Evolutionary conservation across 2,113 vertebrate genomes (phyloP), one percentile per base, ranked within the genome.

Genomic region (Hipposideros armiger): DNA sequence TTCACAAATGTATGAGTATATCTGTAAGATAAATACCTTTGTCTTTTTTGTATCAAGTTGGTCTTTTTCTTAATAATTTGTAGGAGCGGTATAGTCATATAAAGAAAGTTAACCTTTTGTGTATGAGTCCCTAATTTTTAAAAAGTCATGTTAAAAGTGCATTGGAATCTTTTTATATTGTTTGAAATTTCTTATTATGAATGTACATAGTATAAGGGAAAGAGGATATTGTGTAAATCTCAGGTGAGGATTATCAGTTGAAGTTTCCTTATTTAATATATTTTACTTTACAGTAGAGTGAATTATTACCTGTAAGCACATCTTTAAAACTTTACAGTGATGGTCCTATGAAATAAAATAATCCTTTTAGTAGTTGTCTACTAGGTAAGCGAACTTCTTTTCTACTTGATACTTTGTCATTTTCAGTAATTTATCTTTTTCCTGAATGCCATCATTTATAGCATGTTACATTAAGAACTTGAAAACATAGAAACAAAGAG

Each of bases 141-240:
- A 87, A 93, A 91, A 22, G 54, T 93, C n/a, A 64, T 56, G 15
- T 91, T 91, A 64, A 90, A 96, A 83, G 47, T 87, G 14, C 30
- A 7, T 73, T 77, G 52, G 11, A 69, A 77, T 82, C 5, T 64
- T 78, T 87, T 76, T 88, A 69, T 69, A 47, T 16, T 78, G 16
- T 52, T 78, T 95, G 87, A 20, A 64, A 26, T 87, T 47, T 95
- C 28, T 77, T 91, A 82, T 50, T 69, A 87, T 74, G 30, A 87
- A 87, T 95, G 13, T 64, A 69, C 32, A 73, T 67, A 42, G 30
- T 62, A 64, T 76, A 64, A 77, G 28, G 20, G 45, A 72, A 80
- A 94, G 56, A 56, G 14, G 36, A 30, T 95, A 80, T 93, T 78
- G 40, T 67, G 22, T 84, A 95, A n/a, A 17, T 94, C 19, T 70